Percentiles rank a stretch among this genome's conserved stretches.
Evolutionary conservation across 2,888 invertebrate species (phyloP).

Genomic region (Oxycera nigricornis): DNA sequence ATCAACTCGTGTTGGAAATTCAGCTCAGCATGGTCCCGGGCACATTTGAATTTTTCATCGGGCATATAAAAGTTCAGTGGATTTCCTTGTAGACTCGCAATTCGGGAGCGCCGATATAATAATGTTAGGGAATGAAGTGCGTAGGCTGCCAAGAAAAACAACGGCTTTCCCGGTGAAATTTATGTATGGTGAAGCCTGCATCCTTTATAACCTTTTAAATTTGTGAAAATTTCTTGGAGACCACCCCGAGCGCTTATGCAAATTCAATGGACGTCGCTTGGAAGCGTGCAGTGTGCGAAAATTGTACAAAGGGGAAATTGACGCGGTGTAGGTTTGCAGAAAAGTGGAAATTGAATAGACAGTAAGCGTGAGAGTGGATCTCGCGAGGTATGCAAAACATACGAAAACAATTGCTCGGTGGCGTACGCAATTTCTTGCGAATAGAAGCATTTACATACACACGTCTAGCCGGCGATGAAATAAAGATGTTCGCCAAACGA

Average conservation of each 20-base stretch:
- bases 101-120: background rate
- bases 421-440: background rate
- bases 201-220: slow-evolving; percentile 7
- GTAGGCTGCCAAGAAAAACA: background rate
- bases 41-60: background rate
- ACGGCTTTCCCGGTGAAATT: background rate
- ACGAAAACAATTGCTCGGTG: background rate
- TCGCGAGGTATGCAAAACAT: background rate
- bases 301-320: background rate
- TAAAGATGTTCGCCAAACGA: background rate
- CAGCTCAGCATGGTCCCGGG: slow-evolving; percentile 2
- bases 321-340: background rate
- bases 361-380: background rate
- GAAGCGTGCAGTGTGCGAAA: background rate
- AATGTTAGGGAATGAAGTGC: background rate
- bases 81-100: slow-evolving; percentile 3
- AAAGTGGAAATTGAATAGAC: background rate
- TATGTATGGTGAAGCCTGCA: background rate
- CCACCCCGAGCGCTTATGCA: slow-evolving; percentile 25
- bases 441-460: background rate
- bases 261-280: background rate
- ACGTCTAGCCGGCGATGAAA: background rate
- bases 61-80: slow-evolving; percentile 18
- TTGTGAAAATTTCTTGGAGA: slow-evolving; percentile 11
- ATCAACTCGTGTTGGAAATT: too few relatives aligned